Conservation (phyloP, 1,140 invertebrate species). For the Rhizoglyphus robini region DNA sequence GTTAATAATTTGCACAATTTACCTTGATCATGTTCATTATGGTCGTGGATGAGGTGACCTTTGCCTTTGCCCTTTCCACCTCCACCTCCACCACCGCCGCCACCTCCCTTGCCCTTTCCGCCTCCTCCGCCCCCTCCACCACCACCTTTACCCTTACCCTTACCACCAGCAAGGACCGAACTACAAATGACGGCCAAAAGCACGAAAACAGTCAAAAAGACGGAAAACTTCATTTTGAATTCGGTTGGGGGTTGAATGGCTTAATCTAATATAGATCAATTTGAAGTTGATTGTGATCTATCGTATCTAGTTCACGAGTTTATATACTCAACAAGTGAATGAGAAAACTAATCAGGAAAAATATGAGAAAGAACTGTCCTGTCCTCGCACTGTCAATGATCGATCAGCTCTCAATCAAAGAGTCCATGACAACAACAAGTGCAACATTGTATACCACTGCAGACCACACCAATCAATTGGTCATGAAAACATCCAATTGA, state of each 20-base stretch:
- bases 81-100: slow-evolving; percentile 1
- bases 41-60: background rate
- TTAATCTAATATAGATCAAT: no score
- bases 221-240: background rate
- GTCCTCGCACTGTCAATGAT: no score
- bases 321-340: background rate
- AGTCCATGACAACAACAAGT: no score
- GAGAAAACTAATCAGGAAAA: background rate
- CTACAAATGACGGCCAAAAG: background rate
- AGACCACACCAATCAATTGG: no score
- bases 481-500: no score
- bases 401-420: no score
- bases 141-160: background rate
- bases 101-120: background rate
- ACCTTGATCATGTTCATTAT: background rate
- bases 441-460: no score
- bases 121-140: background rate
- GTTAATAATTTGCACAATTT: no score
- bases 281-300: no score
- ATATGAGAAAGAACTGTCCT: no score
- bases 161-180: slow-evolving; percentile 1
- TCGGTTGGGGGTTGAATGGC: background rate
- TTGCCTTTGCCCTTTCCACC: slow-evolving; percentile 8
- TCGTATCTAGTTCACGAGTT: no score
- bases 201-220: slow-evolving; percentile 5